These are phyloP conservation scores for Cenopis cana DNA, from an alignment of 2,888 invertebrate genomes.

Conservation along the genomic window DNA sequence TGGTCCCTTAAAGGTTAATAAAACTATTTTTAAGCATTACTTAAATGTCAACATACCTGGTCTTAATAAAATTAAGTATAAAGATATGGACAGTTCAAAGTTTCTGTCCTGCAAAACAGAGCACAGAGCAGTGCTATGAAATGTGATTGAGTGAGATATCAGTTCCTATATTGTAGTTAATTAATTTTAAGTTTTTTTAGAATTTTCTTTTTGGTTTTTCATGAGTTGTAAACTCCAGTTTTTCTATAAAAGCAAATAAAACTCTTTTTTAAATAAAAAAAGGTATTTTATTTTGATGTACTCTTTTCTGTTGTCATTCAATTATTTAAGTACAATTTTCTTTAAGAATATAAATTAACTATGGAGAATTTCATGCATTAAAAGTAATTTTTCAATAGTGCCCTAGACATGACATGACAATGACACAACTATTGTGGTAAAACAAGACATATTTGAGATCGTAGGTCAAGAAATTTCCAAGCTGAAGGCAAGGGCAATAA, in stretches of 20 bases:
- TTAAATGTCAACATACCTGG: background rate
- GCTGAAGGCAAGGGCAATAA: too few species aligned
- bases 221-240: background rate
- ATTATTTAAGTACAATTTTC: background rate
- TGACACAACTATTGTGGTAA: background rate
- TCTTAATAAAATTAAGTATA: background rate
- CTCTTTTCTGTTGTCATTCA: background rate
- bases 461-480: too few species aligned
- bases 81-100: background rate
- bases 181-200: background rate
- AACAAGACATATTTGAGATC: too few species aligned
- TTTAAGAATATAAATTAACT: background rate
- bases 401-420: background rate
- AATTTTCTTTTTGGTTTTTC: background rate
- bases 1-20: background rate
- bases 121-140: background rate
- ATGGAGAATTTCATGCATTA: background rate
- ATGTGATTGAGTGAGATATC: slow-evolving; percentile 6
- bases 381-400: background rate
- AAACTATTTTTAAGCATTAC: background rate
- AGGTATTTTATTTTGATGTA: background rate
- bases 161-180: background rate
- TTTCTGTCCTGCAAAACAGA: background rate
- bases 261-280: background rate
- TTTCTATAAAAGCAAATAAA: slow-evolving; percentile 8